phyloP scores from a whole-genome alignment of 2,113 vertebrate species.

The Caloenas nicobarica region DNA sequence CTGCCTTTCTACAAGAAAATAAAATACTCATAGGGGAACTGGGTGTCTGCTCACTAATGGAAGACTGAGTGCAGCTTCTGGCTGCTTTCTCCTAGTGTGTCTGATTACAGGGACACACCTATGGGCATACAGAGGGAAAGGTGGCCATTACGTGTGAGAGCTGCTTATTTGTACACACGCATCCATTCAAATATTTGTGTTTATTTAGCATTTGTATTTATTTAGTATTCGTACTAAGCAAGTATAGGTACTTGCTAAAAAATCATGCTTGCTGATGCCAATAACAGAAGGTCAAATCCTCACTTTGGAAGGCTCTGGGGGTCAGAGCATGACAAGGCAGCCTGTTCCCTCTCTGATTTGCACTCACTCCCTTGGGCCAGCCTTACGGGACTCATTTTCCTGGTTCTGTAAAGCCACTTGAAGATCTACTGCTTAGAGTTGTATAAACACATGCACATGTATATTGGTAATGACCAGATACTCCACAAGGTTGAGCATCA shows the following conservation, averaged over 20 bases:
- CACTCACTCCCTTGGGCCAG: background rate
- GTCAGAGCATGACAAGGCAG: background rate
- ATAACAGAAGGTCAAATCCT: background rate
- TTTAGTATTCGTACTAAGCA: background rate
- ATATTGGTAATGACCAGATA: background rate
- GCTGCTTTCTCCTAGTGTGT: background rate
- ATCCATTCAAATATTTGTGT: background rate
- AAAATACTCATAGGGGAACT: background rate
- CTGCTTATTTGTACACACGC: background rate
- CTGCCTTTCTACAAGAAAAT: background rate
- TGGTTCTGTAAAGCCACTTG: background rate
- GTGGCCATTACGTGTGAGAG: background rate
- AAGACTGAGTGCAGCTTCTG: background rate
- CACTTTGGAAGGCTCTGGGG: background rate
- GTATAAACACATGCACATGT: background rate
- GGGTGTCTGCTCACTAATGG: background rate
- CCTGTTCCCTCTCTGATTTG: background rate
- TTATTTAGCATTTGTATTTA: background rate
- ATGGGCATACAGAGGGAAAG: background rate
- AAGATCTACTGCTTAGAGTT: background rate
- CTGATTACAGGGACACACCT: background rate
- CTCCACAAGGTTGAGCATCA: background rate
- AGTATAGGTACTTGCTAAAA: background rate
- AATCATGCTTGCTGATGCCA: background rate
- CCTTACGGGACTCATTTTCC: background rate